Base-by-base conservation (phyloP, 2,113 vertebrate species). In the Prietella phreatophila region DNA sequence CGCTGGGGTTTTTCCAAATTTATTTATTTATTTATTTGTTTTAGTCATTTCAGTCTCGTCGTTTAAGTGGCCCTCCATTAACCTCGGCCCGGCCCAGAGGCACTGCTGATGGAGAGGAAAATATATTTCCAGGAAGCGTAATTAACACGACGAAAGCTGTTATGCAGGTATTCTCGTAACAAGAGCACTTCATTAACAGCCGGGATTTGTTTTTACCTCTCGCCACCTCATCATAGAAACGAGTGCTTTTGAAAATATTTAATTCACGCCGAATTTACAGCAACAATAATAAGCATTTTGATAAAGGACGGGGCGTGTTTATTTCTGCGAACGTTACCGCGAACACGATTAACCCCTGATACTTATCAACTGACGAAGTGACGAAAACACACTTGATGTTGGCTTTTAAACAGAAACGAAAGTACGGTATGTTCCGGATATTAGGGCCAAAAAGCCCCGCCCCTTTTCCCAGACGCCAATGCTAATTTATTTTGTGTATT, bases 11-110 rank as follows among this genome's bases (percentile, higher is more conserved):
- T 53, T 8, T 47, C 4, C 5, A n/a, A n/a, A n/a, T n/a, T n/a
- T 0, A 42, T 42, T 42, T 42, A 42, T 47, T 47, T 47, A 9
- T 47, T 47, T 47, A 9, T 47, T 76, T 79, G 17, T 50, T 79
- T 15, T 15, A 53, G 25, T 65, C 33, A 20, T 80, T 76, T 71
- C 33, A 50, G 25, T 87, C 79, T 8, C 84, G 78, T 60, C 39
- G 17, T 75, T 55, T 33, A 61, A 87, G 55, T 63, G 86, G 47
- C 67, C 76, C 65, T 87, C 55, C 25, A 61, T 87, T 80, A 81
- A 89, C 82, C 89, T 67, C 39, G 22, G 10, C 75, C 56, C n/a
- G 27, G n/a, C 85, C 65, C 56, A 42, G n/a, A 39, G 65, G 89
- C 83, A 25, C 39, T 50, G 15, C 78, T 56, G 42, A 75, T 73